A percentile compares a stretch with the other conserved stretches of the same genome.
These are phyloP conservation scores for Bathybates hornii DNA, from an alignment of 2,113 vertebrate species.

Conservation along the genomic window DNA sequence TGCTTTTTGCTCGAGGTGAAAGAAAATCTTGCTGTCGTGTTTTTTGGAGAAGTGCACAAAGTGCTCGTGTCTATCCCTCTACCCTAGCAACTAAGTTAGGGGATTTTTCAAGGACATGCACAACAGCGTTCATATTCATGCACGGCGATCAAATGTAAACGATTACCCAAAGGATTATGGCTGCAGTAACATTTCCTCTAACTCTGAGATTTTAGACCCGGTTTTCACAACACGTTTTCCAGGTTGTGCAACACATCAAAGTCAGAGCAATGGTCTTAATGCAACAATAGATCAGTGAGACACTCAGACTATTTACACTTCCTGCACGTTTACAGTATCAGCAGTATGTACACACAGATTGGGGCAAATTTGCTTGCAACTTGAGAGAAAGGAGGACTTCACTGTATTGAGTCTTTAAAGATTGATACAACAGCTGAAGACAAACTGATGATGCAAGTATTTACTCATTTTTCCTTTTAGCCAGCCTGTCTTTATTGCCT, in stretches of 20 bases:
- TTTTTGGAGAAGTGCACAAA: slow-evolving; percentile 3
- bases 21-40: background rate
- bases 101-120: slow-evolving; percentile 49
- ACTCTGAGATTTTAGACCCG: background rate
- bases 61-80: background rate
- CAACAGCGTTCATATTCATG: slow-evolving; percentile 52
- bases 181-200: slow-evolving; percentile 16
- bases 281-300: background rate
- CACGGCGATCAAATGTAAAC: slow-evolving; percentile 48
- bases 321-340: background rate
- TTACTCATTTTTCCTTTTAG: slow-evolving; percentile 41
- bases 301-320: background rate
- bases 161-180: slow-evolving; percentile 49
- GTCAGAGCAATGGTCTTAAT: slow-evolving; percentile 21
- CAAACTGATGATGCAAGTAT: slow-evolving; percentile 40
- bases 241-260: slow-evolving; percentile 33
- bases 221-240: slow-evolving; percentile 21
- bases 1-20: slow-evolving; percentile 1
- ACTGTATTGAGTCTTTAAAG: slow-evolving; percentile 9
- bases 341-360: background rate
- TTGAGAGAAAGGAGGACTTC: background rate
- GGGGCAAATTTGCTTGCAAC: background rate
- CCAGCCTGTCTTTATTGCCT: slow-evolving; percentile 13
- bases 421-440: slow-evolving; percentile 39
- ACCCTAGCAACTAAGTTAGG: background rate